These are phyloP conservation scores for Melinaea marsaeus DNA, from an alignment of 2,888 invertebrate species.

Conservation along the genomic window DNA sequence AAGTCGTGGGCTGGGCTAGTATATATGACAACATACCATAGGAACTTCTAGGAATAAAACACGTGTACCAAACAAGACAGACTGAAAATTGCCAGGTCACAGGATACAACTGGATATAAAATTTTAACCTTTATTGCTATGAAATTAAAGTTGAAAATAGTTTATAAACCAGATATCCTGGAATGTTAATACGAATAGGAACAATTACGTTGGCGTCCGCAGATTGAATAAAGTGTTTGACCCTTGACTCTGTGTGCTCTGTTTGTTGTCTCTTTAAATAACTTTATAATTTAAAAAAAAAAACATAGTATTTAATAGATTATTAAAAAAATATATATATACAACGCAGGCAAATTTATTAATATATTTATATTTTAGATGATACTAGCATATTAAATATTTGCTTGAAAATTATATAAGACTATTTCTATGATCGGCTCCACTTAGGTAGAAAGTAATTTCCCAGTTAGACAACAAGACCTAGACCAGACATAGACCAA, in stretches of 20 bases:
- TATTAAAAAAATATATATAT: too few species aligned
- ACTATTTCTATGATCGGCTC: too few species aligned
- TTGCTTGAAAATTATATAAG: too few species aligned
- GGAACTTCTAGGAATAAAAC: neutral
- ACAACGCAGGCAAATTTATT: too few species aligned
- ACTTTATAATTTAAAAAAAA: too few species aligned
- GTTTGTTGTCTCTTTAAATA: neutral
- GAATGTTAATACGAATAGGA: slow-evolving; percentile 49
- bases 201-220: slow-evolving; percentile 65
- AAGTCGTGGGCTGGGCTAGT: too few species aligned
- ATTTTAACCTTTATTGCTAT: slow-evolving; percentile 35
- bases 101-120: slow-evolving; percentile 17
- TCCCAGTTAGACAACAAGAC: neutral
- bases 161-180: slow-evolving; percentile 32
- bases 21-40: too few species aligned
- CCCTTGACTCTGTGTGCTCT: slow-evolving; percentile 43
- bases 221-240: slow-evolving; percentile 70
- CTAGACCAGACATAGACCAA: neutral
- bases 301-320: too few species aligned
- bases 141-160: slow-evolving; percentile 43
- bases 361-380: too few species aligned
- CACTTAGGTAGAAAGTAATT: too few species aligned
- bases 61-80: slow-evolving; percentile 3
- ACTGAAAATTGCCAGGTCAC: slow-evolving; percentile 21
- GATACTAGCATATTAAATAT: too few species aligned